Conservation (phyloP, 2,113 vertebrate genomes). For the Semnopithecus entellus region DNA sequence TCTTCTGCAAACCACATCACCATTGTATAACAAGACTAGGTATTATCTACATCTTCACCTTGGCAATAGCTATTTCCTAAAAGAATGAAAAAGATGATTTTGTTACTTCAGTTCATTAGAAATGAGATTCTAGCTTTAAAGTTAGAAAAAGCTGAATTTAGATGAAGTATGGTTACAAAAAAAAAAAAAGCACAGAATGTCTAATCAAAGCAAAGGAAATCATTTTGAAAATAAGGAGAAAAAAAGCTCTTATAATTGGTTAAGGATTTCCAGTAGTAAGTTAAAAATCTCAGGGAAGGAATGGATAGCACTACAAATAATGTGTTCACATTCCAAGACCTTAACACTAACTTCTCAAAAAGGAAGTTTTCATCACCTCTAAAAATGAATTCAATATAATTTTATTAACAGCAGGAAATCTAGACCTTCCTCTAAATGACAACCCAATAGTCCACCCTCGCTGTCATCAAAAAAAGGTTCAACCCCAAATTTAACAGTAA, state of each 20-base stretch:
- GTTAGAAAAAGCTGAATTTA: slow-evolving; percentile 58
- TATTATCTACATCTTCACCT: slow-evolving; percentile 52
- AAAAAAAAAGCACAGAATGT: background rate
- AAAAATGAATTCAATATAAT: slow-evolving; percentile 42
- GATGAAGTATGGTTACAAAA: slow-evolving; percentile 37
- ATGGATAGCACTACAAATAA: slow-evolving; percentile 26
- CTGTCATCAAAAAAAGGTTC: slow-evolving; percentile 21
- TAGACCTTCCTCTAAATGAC: slow-evolving; percentile 5
- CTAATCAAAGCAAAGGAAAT: slow-evolving; percentile 53
- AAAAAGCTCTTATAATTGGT: slow-evolving; percentile 56
- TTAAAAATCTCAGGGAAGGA: slow-evolving; percentile 61
- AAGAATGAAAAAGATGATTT: slow-evolving; percentile 18
- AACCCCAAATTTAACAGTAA: slow-evolving; percentile 71
- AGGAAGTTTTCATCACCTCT: slow-evolving; percentile 25
- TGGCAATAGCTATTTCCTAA: slow-evolving; percentile 68
- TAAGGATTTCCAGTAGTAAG: slow-evolving; percentile 79
- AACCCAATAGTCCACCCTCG: slow-evolving; percentile 7
- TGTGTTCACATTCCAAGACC: slow-evolving; percentile 37
- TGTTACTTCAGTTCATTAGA: slow-evolving; percentile 51
- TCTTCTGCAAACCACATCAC: slow-evolving; percentile 40
- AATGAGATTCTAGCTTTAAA: slow-evolving; percentile 69
- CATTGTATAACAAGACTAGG: slow-evolving; percentile 40
- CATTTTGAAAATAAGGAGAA: slow-evolving; percentile 39
- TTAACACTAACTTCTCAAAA: slow-evolving; percentile 45
- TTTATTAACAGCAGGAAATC: slow-evolving; percentile 28